Evolutionary conservation across 2,797 vertebrate species (phyloP).

Genomic region (Pempheris klunzingeri): DNA sequence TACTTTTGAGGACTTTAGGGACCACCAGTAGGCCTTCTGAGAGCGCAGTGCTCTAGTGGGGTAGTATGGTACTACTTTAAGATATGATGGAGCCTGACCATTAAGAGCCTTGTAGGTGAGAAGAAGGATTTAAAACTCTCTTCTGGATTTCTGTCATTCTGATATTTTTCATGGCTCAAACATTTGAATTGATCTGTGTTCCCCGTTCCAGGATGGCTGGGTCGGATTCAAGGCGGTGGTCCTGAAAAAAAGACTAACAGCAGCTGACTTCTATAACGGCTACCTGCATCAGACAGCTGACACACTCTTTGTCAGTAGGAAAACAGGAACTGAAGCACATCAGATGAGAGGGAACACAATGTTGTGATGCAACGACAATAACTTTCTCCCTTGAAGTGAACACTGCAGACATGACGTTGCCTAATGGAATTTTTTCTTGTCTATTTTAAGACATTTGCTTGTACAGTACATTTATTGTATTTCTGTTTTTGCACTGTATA

Average conservation of each 20-base stretch:
- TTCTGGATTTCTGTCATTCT: not conserved
- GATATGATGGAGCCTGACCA: no score
- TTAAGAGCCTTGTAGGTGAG: no score
- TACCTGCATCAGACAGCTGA: conserved; percentile 88
- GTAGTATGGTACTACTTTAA: no score
- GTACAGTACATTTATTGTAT: not conserved
- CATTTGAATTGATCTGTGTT: not conserved
- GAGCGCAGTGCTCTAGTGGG: no score
- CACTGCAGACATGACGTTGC: not conserved
- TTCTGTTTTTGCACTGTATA: conserved; percentile 15
- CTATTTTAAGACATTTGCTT: conserved; percentile 56
- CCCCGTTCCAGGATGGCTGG: conserved; percentile 89
- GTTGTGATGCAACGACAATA: not conserved
- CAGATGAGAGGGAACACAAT: conserved; percentile 10
- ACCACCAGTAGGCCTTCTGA: no score
- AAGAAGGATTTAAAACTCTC: no score
- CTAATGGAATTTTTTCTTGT: conserved; percentile 5
- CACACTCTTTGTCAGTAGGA: conserved; percentile 88
- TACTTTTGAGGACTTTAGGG: no score
- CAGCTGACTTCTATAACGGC: conserved; percentile 96
- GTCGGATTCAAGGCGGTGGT: conserved; percentile 89
- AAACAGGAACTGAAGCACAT: conserved; percentile 29
- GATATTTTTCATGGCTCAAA: not conserved
- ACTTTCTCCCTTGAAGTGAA: not conserved
- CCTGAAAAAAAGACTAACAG: conserved; percentile 91